Evolutionary conservation across 2,888 invertebrate genomes (phyloP), one percentile per base, ranked within the genome.

Genomic region (Scaptomyza cyrtandrae): DNA sequence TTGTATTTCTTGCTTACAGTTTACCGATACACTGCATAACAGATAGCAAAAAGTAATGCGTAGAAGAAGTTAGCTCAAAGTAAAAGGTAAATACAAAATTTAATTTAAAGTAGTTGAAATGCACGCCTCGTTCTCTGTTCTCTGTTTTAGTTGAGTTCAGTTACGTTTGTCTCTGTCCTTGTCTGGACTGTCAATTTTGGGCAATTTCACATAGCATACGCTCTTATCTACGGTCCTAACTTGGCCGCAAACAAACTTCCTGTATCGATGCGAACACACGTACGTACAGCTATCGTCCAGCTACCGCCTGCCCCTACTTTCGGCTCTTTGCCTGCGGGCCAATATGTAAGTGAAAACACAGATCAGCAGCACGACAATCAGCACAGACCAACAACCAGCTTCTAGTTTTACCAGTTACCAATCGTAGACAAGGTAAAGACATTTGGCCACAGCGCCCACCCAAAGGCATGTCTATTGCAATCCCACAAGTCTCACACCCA

Each of bases 291-390:
- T 61, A 62, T 57, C 45, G 9, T 1, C 33, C 10, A 41, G 33
- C 16, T 55, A 35, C 69, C 41, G 45, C 43, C 59, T 49, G 44
- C 39, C 60, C 48, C 55, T 53, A 16, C 14, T 44, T 35, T 13
- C 31, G n/a, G 6, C 24, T 27, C 16, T 61, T 41, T 19, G 45
- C 65, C 45, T 37, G 53, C 65, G 74, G 83, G 77, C 83, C 83
- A 83, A 83, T 83, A 83, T 88, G 75, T 88, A 86, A 84, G 83
- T 84, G 83, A 84, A 84, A 84, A 88, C 83, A 88, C 83, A 83
- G 83, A 84, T 84, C 83, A 84, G 86, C 83, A 80, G 88, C 62
- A 86, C 80, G 86, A 88, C 83, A 84, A 84, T 83, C 83, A 87
- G 83, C 88, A 77, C 58, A 67, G 52, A 19, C n/a, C 29, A 31